phyloP scores from a whole-genome alignment of 2,888 invertebrate genomes.

The Amblyteles armatorius region DNA sequence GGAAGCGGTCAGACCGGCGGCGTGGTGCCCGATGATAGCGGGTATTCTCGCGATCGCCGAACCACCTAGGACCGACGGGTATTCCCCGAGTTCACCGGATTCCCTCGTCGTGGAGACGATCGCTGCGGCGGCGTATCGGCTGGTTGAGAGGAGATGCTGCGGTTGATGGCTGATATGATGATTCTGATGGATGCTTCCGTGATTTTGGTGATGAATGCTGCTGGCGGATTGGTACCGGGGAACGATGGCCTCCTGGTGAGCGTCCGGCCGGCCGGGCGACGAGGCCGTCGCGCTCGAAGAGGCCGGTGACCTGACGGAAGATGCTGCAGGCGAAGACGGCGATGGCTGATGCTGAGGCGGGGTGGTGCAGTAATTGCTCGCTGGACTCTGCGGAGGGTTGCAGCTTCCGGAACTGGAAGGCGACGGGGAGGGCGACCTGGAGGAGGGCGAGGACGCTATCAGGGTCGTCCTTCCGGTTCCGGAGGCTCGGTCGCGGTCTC shows the following conservation, averaged over 20 bases:
- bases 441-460: slow-evolving; percentile 69
- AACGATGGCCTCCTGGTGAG: slow-evolving; percentile 75
- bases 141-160: background rate
- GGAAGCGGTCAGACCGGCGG: slow-evolving; percentile 34
- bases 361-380: slow-evolving; percentile 72
- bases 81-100: slow-evolving; percentile 76
- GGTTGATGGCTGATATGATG: slow-evolving; percentile 44
- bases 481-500: slow-evolving; percentile 35
- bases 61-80: slow-evolving; percentile 70
- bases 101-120: slow-evolving; percentile 71
- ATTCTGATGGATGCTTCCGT: slow-evolving; percentile 69
- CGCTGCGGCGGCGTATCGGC: slow-evolving; percentile 66
- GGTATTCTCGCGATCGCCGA: slow-evolving; percentile 57
- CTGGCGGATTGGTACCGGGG: slow-evolving; percentile 76
- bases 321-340: slow-evolving; percentile 80
- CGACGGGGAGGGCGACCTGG: slow-evolving; percentile 77
- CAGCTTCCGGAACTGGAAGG: slow-evolving; percentile 81
- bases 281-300: slow-evolving; percentile 81
- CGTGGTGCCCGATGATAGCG: slow-evolving; percentile 70
- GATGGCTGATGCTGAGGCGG: slow-evolving; percentile 79
- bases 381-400: slow-evolving; percentile 74
- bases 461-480: slow-evolving; percentile 44
- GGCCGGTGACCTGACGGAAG: slow-evolving; percentile 81
- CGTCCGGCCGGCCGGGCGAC: slow-evolving; percentile 80
- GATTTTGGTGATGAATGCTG: slow-evolving; percentile 38